Evolutionary conservation across 2,888 invertebrate species (phyloP), one percentile per base, ranked within the genome.

Genomic region (Bombylius discolor): DNA sequence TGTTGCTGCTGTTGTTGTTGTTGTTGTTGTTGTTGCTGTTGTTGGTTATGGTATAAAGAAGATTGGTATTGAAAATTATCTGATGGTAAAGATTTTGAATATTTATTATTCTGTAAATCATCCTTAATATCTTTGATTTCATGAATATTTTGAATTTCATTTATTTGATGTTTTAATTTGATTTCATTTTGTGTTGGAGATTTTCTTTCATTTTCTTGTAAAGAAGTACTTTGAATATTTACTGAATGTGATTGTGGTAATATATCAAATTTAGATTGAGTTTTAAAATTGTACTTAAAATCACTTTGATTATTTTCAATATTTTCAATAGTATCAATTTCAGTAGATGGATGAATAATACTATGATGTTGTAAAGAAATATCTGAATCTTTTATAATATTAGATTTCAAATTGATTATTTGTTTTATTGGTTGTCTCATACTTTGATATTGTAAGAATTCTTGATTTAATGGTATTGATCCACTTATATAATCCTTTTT

Each of bases 401-500:
- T 57, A 36, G 56, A 47, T 56, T 55, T 59, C 36, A 57, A 59
- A 56, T 57, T 59, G 52, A 59, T 54, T 57, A 36, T 53, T 12
- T 47, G 36, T 46, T 33, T 42, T 11, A 9, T 6, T 36, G 39
- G 39, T 42, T 42, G 39, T 42, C 39, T 42, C 11, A 11, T 11
- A 6, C 9, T 9, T 36, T 49, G 50, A 42, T 46, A 36, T 34
- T 49, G 50, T 36, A 55, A 47, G 52, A 53, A 47, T 13, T 46
- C 54, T 39, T 56, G 53, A 57, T 45, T 53, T 46, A 57, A 56
- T 49, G 56, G 51, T 52, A 59, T 59, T 47, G 51, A 56, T 13
- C 53, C 56, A 49, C 57, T 55, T 36, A 55, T 50, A 49, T 52
- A 51, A 56, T 52, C 52, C 42, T 51, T 56, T 51, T 31, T 56